Conservation (phyloP, 2,888 invertebrate genomes). For the Melanostoma mellinum region DNA sequence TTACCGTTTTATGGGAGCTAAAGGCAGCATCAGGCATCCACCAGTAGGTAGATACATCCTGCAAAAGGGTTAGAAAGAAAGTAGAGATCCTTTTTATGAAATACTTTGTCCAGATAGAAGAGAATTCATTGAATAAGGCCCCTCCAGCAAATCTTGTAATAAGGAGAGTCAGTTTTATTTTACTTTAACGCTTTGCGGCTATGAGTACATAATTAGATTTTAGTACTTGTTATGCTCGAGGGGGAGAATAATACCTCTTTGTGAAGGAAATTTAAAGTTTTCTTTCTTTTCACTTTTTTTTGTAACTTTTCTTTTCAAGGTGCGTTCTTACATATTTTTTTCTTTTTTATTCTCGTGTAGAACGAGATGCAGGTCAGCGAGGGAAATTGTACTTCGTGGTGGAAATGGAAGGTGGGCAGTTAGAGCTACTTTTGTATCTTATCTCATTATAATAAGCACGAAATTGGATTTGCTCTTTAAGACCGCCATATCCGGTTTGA, state of each 20-base stretch:
- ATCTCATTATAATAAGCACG: no score
- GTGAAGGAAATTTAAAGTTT: constrained; percentile 22
- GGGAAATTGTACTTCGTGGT: no score
- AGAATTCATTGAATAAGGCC: constrained; percentile 33
- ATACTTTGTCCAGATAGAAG: neutral
- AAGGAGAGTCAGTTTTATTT: constrained; percentile 27
- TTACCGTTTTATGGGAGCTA: constrained; percentile 13
- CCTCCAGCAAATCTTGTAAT: constrained; percentile 2
- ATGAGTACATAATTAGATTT: constrained; percentile 43
- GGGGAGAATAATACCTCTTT: constrained; percentile 20
- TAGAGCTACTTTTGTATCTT: constrained; percentile 3
- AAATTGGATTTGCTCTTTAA: no score
- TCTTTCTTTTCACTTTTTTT: constrained; percentile 18
- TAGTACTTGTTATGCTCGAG: constrained; percentile 17
- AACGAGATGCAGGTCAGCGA: constrained; percentile 19
- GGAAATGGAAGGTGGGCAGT: constrained; percentile 3
- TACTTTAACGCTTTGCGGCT: constrained; percentile 43
- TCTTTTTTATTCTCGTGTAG: neutral
- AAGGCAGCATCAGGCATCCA: neutral
- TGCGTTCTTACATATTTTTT: constrained; percentile 6
- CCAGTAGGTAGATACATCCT: neutral
- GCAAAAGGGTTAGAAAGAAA: constrained; percentile 27
- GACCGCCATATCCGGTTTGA: no score
- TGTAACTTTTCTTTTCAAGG: constrained; percentile 16
- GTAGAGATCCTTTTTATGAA: constrained; percentile 4